Conservation (phyloP, 2,888 invertebrate genomes). For the Galerucella nymphaeae region DNA sequence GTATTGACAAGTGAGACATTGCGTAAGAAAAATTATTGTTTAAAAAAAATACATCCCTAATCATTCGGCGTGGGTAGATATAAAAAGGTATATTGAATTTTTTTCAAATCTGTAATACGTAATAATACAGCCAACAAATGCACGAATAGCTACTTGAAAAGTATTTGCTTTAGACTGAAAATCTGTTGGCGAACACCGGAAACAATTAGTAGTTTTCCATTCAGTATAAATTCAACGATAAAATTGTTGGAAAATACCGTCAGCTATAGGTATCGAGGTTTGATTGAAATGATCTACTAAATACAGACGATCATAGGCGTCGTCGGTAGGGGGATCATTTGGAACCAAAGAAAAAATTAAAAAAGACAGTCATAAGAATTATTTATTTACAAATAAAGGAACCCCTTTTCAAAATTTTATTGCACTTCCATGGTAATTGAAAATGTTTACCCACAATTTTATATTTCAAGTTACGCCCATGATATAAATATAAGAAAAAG, state of each 20-base stretch:
- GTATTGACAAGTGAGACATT: too few species aligned
- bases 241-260: not conserved
- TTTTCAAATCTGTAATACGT: not conserved
- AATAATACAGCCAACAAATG: not conserved
- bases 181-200: conserved; percentile 16
- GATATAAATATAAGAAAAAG: too few species aligned
- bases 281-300: not conserved
- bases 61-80: too few species aligned
- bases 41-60: not conserved
- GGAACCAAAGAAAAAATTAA: too few species aligned
- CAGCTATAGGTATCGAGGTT: too few species aligned
- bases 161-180: not conserved
- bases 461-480: too few species aligned
- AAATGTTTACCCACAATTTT: too few species aligned
- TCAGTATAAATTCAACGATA: conserved; percentile 9
- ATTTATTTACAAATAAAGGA: too few species aligned
- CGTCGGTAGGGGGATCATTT: not conserved
- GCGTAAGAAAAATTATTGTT: not conserved
- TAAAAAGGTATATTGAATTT: not conserved
- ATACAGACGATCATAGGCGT: not conserved
- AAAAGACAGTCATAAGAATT: too few species aligned
- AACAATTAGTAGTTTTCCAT: conserved; percentile 17
- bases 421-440: too few species aligned
- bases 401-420: too few species aligned
- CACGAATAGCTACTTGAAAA: not conserved